Conservation (phyloP, 1,140 invertebrate genomes). For the Halyomorpha halys region DNA sequence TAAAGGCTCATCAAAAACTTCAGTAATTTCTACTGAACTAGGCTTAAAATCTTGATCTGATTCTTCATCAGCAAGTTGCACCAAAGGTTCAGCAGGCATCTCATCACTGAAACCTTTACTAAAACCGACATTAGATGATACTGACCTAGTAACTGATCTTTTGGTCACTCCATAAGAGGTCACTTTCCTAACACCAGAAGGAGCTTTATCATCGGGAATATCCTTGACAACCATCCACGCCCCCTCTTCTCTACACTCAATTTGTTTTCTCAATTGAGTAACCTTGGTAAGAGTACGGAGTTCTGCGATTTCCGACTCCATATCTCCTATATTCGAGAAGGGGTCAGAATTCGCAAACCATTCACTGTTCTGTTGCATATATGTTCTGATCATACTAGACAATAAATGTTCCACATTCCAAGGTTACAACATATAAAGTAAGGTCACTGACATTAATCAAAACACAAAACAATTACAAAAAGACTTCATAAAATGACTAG, state of each 20-base stretch:
- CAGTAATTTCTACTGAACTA: constrained; percentile 1
- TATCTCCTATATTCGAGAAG: constrained; percentile 13
- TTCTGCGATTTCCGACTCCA: constrained; percentile 25
- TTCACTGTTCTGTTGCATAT: background rate
- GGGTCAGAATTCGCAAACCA: constrained; percentile 16
- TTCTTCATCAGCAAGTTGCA: constrained; percentile 6
- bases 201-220: constrained; percentile 7
- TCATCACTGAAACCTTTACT: background rate
- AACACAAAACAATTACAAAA: too few relatives aligned
- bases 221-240: constrained; percentile 23
- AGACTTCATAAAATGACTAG: too few relatives aligned
- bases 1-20: constrained; percentile 7
- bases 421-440: too few relatives aligned
- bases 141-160: constrained; percentile 20
- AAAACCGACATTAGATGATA: background rate
- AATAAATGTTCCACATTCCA: too few relatives aligned
- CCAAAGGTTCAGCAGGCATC: background rate
- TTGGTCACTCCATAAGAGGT: constrained; percentile 20
- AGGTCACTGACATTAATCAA: too few relatives aligned
- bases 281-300: constrained; percentile 34
- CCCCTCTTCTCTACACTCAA: constrained; percentile 24
- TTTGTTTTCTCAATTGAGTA: constrained; percentile 22
- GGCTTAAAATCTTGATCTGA: background rate
- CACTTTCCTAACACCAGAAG: constrained; percentile 19
- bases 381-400: background rate